phyloP scores from a whole-genome alignment of 2,797 vertebrate species.

The Echiichthys vipera region DNA sequence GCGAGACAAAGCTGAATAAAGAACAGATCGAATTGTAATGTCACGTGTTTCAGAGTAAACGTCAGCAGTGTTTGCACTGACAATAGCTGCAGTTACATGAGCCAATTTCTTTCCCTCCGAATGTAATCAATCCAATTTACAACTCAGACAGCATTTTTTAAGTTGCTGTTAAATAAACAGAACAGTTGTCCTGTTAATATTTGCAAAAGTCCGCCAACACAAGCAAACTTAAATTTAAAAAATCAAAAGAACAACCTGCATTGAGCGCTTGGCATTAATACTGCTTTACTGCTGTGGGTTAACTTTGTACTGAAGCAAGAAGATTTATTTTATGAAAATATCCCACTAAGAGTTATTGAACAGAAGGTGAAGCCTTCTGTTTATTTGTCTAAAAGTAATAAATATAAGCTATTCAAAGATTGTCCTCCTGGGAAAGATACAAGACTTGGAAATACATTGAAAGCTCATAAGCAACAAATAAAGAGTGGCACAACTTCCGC shows the following conservation, averaged over 20 bases:
- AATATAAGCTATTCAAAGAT: conserved; percentile 29
- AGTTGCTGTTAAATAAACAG: conserved; percentile 16
- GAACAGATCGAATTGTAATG: not conserved
- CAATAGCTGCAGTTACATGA: conserved; percentile 56
- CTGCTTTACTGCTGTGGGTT: conserved; percentile 27
- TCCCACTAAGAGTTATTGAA: conserved; percentile 18
- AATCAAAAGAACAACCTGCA: conserved; percentile 17
- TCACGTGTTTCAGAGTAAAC: conserved; percentile 2
- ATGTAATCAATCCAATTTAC: not conserved
- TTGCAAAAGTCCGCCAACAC: not conserved
- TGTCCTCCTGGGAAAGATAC: conserved; percentile 1
- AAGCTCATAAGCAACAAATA: conserved; percentile 6
- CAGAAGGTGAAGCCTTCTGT: conserved; percentile 45
- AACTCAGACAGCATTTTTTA: conserved; percentile 3
- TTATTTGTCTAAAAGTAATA: conserved; percentile 31
- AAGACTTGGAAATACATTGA: not conserved
- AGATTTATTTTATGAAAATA: conserved; percentile 38
- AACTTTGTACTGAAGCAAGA: conserved; percentile 23
- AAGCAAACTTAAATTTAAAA: conserved; percentile 10
- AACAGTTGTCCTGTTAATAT: conserved; percentile 32
- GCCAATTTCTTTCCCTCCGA: conserved; percentile 24
- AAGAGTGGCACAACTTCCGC: conserved; percentile 3
- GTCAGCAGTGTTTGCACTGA: conserved; percentile 22
- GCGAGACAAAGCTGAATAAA: not conserved
- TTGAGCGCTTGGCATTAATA: conserved; percentile 9